phyloP scores from a whole-genome alignment of 2,888 invertebrate genomes.

The Camptogramma bilineatum region DNA sequence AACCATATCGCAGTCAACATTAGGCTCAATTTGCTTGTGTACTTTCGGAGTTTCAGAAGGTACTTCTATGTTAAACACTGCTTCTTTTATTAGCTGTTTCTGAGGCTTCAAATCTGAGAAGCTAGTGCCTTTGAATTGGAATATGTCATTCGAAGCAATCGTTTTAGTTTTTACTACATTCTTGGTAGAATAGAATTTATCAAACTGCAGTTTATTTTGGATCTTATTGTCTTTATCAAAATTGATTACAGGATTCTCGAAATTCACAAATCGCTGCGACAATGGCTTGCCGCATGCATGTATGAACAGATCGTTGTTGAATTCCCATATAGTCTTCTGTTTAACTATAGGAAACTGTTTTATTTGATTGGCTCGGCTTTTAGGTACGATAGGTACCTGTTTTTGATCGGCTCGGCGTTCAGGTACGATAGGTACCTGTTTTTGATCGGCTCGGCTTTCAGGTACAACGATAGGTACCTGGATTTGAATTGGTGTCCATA shows the following conservation, averaged over 20 bases:
- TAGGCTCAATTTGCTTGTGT: not conserved
- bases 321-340: not conserved
- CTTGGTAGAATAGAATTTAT: slow-evolving; percentile 1
- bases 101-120: not conserved
- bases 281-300: slow-evolving; percentile 8
- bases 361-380: too few species aligned
- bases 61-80: slow-evolving; percentile 32
- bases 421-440: not conserved
- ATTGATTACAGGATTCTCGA: slow-evolving; percentile 14
- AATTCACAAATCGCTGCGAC: slow-evolving; percentile 19
- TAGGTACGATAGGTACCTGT: too few species aligned
- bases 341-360: too few species aligned
- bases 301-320: slow-evolving; percentile 4
- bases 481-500: slow-evolving; percentile 50
- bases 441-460: not conserved
- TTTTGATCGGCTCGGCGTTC: too few species aligned
- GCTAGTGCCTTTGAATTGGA: not conserved
- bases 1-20: not conserved
- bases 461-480: slow-evolving; percentile 39
- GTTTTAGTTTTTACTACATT: not conserved
- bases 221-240: slow-evolving; percentile 27
- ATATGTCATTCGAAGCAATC: not conserved
- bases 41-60: slow-evolving; percentile 7
- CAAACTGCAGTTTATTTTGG: not conserved
- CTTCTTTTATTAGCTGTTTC: slow-evolving; percentile 21